Percentiles rank a stretch among this genome's conserved stretches.
These are phyloP conservation scores for Halictus quadricinctus DNA, from an alignment of 2,888 invertebrate species.

Conservation along the genomic window DNA sequence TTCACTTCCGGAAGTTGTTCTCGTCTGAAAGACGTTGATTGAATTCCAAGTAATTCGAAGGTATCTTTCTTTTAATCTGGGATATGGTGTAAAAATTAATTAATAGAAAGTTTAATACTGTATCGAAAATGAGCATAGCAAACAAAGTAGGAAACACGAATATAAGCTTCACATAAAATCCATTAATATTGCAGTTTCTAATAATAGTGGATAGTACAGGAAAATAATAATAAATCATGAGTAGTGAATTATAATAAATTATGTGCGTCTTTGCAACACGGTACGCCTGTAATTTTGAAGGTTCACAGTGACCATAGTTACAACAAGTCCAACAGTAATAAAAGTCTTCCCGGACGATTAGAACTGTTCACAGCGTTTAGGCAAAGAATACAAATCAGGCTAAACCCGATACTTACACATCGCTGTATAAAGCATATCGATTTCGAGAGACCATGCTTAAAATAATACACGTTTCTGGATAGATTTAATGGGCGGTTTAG, in stretches of 20 bases:
- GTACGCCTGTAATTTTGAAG: neutral
- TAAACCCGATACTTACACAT: conserved; percentile 49
- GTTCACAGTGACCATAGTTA: neutral
- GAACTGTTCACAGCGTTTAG: conserved; percentile 23
- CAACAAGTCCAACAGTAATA: neutral
- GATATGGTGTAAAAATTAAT: neutral
- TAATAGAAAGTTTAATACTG: neutral
- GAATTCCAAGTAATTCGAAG: neutral
- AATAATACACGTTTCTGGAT: conserved; percentile 60
- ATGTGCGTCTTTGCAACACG: neutral
- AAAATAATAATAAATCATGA: neutral
- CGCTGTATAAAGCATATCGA: conserved; percentile 50
- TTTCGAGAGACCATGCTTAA: conserved; percentile 43
- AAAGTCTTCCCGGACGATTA: conserved; percentile 10
- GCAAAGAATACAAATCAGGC: conserved; percentile 46
- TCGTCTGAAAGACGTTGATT: neutral
- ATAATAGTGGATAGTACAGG: neutral
- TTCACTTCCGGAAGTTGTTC: neutral
- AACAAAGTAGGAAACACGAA: neutral
- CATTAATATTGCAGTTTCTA: neutral
- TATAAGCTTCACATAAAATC: neutral
- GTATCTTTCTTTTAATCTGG: neutral
- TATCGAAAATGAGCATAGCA: neutral
- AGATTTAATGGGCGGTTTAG: conserved; percentile 65
- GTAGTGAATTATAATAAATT: neutral